Evolutionary conservation across 2,888 invertebrate genomes (phyloP).

Genomic region (Aethes cnicana): DNA sequence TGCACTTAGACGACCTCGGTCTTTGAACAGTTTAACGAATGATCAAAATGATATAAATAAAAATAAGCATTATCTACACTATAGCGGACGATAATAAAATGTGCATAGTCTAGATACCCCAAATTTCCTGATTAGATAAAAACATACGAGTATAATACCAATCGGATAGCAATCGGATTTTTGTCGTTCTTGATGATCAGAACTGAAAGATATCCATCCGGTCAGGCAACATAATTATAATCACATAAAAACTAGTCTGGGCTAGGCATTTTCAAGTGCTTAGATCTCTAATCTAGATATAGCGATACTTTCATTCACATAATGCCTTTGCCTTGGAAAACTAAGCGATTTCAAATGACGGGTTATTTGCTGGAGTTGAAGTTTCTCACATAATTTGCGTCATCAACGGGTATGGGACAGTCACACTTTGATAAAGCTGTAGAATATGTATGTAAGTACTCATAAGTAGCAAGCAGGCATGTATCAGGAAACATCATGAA

Average conservation of each 20-base stretch:
- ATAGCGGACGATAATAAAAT: neutral
- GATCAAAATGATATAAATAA: neutral
- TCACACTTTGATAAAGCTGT: neutral
- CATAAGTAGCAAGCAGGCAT: too few species aligned
- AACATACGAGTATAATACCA: too few species aligned
- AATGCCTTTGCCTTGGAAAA: slow-evolving; percentile 32
- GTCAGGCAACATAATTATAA: slow-evolving; percentile 20
- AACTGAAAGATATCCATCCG: slow-evolving; percentile 1
- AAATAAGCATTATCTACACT: neutral
- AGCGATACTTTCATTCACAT: slow-evolving; percentile 34
- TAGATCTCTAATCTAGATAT: slow-evolving; percentile 30
- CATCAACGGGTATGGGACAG: neutral
- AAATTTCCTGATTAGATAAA: slow-evolving; percentile 18
- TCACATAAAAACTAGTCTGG: slow-evolving; percentile 5
- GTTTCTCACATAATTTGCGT: slow-evolving; percentile 28
- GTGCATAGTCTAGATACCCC: neutral
- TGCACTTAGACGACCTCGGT: neutral
- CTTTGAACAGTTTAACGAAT: slow-evolving; percentile 1
- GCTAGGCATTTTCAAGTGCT: neutral
- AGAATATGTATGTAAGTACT: too few species aligned
- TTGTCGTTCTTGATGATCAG: too few species aligned
- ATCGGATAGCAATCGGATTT: too few species aligned
- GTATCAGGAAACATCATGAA: too few species aligned
- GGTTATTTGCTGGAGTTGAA: slow-evolving; percentile 26
- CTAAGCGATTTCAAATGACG: slow-evolving; percentile 37